A percentile compares a stretch with the other conserved stretches of the same genome.
These are phyloP conservation scores for Ramphastos sulfuratus DNA, from an alignment of 2,113 vertebrate species.

Conservation along the genomic window DNA sequence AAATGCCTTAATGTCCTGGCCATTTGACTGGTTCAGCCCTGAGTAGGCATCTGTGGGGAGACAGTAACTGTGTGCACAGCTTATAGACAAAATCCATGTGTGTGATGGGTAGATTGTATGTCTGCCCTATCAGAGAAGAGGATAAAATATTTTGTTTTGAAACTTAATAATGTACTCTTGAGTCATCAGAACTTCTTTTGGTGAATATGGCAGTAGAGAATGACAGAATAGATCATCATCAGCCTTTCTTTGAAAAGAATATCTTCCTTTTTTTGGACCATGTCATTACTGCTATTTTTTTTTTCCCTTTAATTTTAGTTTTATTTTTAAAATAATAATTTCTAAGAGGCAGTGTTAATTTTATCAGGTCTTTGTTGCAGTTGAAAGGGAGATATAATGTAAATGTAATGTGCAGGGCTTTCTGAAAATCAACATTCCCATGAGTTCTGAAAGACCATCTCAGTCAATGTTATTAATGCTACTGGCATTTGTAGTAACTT, in stretches of 20 bases:
- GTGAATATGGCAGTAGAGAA: neutral
- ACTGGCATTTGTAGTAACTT: neutral
- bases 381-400: neutral
- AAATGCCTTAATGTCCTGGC: too few species aligned
- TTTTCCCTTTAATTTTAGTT: neutral
- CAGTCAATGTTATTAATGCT: neutral
- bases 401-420: neutral
- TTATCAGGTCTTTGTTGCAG: neutral
- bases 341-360: neutral
- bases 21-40: too few species aligned
- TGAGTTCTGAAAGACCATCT: neutral
- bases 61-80: neutral
- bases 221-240: neutral
- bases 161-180: neutral
- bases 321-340: neutral
- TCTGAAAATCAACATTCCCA: neutral
- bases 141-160: neutral
- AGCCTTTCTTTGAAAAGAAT: neutral
- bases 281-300: neutral
- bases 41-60: too few species aligned
- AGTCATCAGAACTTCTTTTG: neutral
- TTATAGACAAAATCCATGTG: neutral
- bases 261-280: rapidly evolving
- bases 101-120: neutral
- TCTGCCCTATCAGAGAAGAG: neutral